Conservation (phyloP, 1,140 invertebrate genomes). For the Halictus rubicundus region DNA sequence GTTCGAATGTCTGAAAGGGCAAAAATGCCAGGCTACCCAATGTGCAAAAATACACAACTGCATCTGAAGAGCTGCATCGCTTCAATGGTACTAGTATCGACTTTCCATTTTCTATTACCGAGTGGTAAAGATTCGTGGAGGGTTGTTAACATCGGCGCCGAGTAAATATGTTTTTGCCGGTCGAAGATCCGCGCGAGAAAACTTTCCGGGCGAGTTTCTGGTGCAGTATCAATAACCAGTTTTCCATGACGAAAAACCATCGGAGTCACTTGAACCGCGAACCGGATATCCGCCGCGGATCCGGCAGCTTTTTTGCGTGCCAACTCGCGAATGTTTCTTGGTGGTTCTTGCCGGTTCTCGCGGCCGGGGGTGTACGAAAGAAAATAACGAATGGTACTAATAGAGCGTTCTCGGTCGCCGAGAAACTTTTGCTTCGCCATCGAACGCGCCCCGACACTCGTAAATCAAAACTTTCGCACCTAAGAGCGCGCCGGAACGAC, state of each 20-base stretch:
- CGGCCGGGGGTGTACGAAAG: slow-evolving; percentile 34
- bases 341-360: slow-evolving; percentile 49
- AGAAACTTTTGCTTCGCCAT: slow-evolving; percentile 58
- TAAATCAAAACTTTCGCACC: slow-evolving; percentile 70
- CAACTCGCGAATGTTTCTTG: slow-evolving; percentile 53
- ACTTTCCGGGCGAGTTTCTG: slow-evolving; percentile 56
- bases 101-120: too few species aligned
- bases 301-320: slow-evolving; percentile 34
- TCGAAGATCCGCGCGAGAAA: slow-evolving; percentile 19
- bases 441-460: slow-evolving; percentile 45
- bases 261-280: slow-evolving; percentile 58
- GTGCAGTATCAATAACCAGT: slow-evolving; percentile 68
- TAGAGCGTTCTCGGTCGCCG: slow-evolving; percentile 64
- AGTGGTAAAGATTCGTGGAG: neutral
- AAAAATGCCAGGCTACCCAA: too few species aligned
- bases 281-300: slow-evolving; percentile 58
- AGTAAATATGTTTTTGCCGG: slow-evolving; percentile 72
- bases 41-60: too few species aligned
- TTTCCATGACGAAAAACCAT: slow-evolving; percentile 63
- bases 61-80: too few species aligned
- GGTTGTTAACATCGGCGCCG: slow-evolving; percentile 62
- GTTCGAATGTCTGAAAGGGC: too few species aligned
- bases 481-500: slow-evolving; percentile 22
- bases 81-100: too few species aligned
- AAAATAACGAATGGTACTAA: slow-evolving; percentile 71